phyloP scores from a whole-genome alignment of 2,113 vertebrate species.

The Amphiprion ocellaris region DNA sequence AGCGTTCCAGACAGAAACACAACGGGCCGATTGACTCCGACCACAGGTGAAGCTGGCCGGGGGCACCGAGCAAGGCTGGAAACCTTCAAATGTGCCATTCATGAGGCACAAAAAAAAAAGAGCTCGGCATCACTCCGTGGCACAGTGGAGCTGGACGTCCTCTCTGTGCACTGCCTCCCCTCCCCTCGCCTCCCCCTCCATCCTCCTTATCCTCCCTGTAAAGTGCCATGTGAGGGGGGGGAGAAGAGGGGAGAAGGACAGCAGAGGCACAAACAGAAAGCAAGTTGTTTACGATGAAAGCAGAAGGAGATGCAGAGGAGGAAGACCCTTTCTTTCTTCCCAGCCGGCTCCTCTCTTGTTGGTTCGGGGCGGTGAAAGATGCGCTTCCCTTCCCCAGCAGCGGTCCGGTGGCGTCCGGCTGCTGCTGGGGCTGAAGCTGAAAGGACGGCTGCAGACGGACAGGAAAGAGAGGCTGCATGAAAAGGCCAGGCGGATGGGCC shows the following conservation, averaged over 20 bases:
- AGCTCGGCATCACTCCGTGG: constrained; percentile 59
- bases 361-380: constrained; percentile 77
- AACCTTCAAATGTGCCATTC: constrained; percentile 79
- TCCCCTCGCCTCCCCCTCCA: background rate
- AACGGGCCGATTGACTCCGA: constrained; percentile 80
- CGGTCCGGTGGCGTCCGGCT: constrained; percentile 90
- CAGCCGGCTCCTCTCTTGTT: constrained; percentile 63
- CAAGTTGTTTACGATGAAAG: constrained; percentile 88
- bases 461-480: constrained; percentile 90
- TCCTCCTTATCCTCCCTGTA: constrained; percentile 30
- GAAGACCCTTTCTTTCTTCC: constrained; percentile 76
- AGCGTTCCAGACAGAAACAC: constrained; percentile 72
- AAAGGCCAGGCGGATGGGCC: constrained; percentile 89
- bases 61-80: constrained; percentile 70
- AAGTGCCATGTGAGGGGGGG: constrained; percentile 63
- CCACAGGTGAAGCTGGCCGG: constrained; percentile 81
- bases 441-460: constrained; percentile 89
- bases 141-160: constrained; percentile 49
- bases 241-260: constrained; percentile 59
- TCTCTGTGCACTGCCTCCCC: constrained; percentile 31
- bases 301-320: constrained; percentile 81
- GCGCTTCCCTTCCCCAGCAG: constrained; percentile 88
- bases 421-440: constrained; percentile 89
- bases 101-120: constrained; percentile 69
- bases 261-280: constrained; percentile 83